phyloP scores from a whole-genome alignment of 2,888 invertebrate species.

The Siphlonurus alternatus region DNA sequence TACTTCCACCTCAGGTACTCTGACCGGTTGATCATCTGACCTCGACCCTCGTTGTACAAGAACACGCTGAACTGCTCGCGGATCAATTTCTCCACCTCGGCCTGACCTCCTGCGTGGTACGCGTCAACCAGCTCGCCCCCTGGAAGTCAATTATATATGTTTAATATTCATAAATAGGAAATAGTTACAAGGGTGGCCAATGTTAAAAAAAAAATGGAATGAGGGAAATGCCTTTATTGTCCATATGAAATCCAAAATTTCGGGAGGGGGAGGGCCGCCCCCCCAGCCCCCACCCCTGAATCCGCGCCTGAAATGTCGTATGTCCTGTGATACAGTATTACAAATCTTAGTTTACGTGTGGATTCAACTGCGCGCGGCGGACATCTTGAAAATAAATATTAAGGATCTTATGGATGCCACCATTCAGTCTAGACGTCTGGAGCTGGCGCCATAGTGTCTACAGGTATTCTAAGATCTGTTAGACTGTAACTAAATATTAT shows the following conservation, averaged over 20 bases:
- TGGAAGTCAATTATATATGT: conserved; percentile 9
- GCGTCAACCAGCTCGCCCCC: conserved; percentile 77
- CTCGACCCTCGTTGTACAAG: conserved; percentile 75
- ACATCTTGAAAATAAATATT: too few relatives aligned
- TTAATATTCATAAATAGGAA: neutral
- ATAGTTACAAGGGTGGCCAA: neutral
- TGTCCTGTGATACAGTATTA: neutral
- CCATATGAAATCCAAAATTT: too few relatives aligned
- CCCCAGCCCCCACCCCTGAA: too few relatives aligned
- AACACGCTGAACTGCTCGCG: conserved; percentile 72
- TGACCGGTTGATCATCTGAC: conserved; percentile 67
- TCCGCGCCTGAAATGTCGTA: neutral
- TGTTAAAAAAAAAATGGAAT: conserved; percentile 12
- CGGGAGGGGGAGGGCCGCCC: too few relatives aligned
- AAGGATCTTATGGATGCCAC: too few relatives aligned
- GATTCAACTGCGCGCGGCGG: too few relatives aligned
- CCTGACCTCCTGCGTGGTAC: conserved; percentile 66
- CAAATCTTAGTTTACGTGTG: too few relatives aligned
- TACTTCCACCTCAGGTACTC: conserved; percentile 85
- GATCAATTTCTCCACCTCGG: conserved; percentile 68
- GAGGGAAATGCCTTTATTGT: too few relatives aligned
- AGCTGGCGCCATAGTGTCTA: too few relatives aligned
- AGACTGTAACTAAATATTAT: too few relatives aligned
- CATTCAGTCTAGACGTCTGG: too few relatives aligned
- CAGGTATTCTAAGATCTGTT: too few relatives aligned